These are phyloP conservation scores for Laupala kohalensis DNA, from an alignment of 1,140 invertebrate genomes.

Conservation along the genomic window DNA sequence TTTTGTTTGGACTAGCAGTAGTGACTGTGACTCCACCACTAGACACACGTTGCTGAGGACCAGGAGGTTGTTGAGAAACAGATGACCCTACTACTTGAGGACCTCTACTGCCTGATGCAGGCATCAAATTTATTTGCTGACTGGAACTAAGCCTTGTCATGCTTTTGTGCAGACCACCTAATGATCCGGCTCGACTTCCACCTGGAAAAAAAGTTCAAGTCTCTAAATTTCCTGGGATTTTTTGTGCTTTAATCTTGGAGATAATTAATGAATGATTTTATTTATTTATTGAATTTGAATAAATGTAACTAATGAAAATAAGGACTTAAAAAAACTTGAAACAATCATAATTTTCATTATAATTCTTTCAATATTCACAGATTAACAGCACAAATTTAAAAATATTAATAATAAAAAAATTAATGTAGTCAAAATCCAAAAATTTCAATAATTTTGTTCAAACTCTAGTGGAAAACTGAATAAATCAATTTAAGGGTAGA, in stretches of 20 bases:
- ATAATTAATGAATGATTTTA: no score
- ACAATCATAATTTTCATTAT: no score
- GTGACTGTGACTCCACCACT: conserved; percentile 47
- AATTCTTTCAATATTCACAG: no score
- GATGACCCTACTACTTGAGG: not conserved
- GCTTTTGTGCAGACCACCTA: conserved; percentile 64
- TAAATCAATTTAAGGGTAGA: no score
- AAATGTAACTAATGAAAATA: no score
- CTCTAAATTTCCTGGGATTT: not conserved
- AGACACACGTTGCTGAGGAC: conserved; percentile 26
- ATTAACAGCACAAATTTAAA: not conserved
- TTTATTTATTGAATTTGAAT: no score
- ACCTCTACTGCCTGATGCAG: not conserved
- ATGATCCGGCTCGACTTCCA: conserved; percentile 39
- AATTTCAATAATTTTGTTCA: no score
- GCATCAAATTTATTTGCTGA: conserved; percentile 42
- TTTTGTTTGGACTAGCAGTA: conserved; percentile 6
- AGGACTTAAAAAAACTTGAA: no score
- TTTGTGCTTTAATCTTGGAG: no score
- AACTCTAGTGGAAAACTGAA: no score
- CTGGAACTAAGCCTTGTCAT: conserved; percentile 66
- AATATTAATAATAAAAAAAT: not conserved
- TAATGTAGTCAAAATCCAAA: conserved; percentile 41
- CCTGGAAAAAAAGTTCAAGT: conserved; percentile 17
- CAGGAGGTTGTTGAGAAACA: not conserved